These are phyloP conservation scores for Macrostomum lignano DNA, from an alignment of 1,140 invertebrate species.

Conservation along the genomic window DNA sequence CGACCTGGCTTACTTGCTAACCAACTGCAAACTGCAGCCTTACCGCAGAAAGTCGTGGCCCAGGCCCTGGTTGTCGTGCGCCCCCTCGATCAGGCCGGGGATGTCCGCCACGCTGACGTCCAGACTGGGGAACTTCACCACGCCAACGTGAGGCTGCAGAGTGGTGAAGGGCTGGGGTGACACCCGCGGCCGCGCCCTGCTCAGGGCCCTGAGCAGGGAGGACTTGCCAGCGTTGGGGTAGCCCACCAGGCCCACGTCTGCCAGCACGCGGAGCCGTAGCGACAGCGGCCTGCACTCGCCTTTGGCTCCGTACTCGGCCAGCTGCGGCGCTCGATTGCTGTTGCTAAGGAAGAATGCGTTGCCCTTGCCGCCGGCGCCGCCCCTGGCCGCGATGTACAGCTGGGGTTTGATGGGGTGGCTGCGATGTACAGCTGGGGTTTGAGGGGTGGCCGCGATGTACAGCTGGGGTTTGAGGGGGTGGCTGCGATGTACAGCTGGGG, in stretches of 20 bases:
- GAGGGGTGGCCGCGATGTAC: too few relatives aligned
- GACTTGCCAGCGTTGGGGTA: constrained; percentile 91
- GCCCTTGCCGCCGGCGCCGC: constrained; percentile 72
- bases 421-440: too few relatives aligned
- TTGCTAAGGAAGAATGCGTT: constrained; percentile 59
- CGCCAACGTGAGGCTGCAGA: constrained; percentile 59
- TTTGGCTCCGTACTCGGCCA: constrained; percentile 54
- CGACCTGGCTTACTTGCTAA: too few relatives aligned
- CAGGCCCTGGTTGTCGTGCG: not conserved
- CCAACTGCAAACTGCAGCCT: too few relatives aligned
- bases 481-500: too few relatives aligned
- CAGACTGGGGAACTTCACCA: constrained; percentile 42
- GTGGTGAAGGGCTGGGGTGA: constrained; percentile 89
- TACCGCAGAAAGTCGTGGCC: constrained; percentile 2
- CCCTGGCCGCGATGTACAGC: constrained; percentile 49
- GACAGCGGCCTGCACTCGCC: constrained; percentile 40
- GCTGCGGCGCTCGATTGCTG: constrained; percentile 44
- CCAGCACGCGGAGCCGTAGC: constrained; percentile 65
- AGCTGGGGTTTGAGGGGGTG: too few relatives aligned
- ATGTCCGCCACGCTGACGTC: constrained; percentile 1
- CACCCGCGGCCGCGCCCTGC: constrained; percentile 64
- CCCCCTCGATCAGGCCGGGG: constrained; percentile 1
- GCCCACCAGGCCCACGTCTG: constrained; percentile 67
- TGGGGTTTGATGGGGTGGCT: too few relatives aligned
- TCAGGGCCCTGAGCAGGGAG: constrained; percentile 57